Evolutionary conservation across 2,888 invertebrate species (phyloP), one percentile per base, ranked within the genome.

Genomic region (Orthosia incerta): DNA sequence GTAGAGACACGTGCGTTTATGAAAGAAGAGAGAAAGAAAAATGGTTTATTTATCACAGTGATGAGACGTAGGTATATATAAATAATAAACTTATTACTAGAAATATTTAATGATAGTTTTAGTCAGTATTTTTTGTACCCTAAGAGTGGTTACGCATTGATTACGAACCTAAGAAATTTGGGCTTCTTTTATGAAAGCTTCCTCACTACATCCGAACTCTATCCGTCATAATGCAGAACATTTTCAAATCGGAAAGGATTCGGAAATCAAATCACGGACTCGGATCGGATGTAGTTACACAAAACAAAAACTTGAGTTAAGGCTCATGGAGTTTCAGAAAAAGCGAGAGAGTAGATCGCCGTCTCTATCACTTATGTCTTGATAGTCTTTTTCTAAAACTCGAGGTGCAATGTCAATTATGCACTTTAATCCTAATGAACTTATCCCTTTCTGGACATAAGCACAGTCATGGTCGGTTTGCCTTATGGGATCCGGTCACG

Each of bases 401-500:
- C 20, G 13, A 20, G 2, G 20, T 20, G 39, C 39, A 39, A 39
- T 39, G 4, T 39, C 39, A 39, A 39, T n/a, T n/a, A 39, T 31
- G 48, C 15, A 20, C 39, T 12, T 39, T 50, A 39, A 3, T 11
- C 12, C 26, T 69, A 45, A 15, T 20, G 26, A 9, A 39, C 7
- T 4, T 39, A 39, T 4, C 16, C 11, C 20, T 16, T 23, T 46
- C 11, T 18, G 7, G 11, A 1, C 45, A 13, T 31, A n/a, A 9
- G 4, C 26, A 23, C 13, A 18, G 15, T 55, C 45, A 18, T 31
- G 45, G 31, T 59, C 16, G 15, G 13, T 4, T n/a, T 53, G 23
- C 46, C 46, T 26, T 39, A 26, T 9, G 59, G 57, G 66, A 23
- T 55, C 48, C 60, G 18, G 68, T 67, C 68, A 61, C 68, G 53